Percentiles rank a stretch among this genome's conserved stretches.
These are phyloP conservation scores for Crotalus horridus DNA, from an alignment of 2,113 vertebrate species.

Conservation along the genomic window DNA sequence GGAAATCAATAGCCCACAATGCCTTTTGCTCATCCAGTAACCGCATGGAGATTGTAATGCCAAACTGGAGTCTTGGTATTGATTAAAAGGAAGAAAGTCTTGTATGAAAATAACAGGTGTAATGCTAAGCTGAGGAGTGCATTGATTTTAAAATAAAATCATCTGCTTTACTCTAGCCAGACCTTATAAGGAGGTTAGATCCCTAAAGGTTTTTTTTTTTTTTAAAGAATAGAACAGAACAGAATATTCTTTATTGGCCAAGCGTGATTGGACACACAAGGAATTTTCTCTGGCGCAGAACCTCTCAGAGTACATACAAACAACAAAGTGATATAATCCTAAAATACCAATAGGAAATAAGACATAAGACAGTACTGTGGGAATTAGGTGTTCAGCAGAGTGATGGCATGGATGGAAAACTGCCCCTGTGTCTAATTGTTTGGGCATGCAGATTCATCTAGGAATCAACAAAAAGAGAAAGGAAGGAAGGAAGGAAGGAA, in stretches of 20 bases:
- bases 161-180: background rate
- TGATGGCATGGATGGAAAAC: too few relatives aligned
- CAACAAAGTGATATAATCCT: background rate
- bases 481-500: too few relatives aligned
- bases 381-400: too few relatives aligned
- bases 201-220: background rate
- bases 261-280: background rate
- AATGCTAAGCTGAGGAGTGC: slow-evolving; percentile 21
- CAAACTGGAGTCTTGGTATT: slow-evolving; percentile 41
- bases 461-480: too few relatives aligned
- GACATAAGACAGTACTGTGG: too few relatives aligned
- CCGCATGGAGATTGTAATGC: slow-evolving; percentile 48
- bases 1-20: slow-evolving; percentile 52
- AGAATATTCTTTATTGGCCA: background rate
- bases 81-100: slow-evolving; percentile 50
- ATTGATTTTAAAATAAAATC: slow-evolving; percentile 49
- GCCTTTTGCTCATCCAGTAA: slow-evolving; percentile 53
- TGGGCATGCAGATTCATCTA: too few relatives aligned
- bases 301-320: background rate
- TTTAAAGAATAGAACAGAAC: background rate
- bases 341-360: background rate
- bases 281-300: background rate
- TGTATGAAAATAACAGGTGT: slow-evolving; percentile 34
- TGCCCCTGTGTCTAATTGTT: too few relatives aligned
- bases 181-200: slow-evolving; percentile 17